These are phyloP conservation scores for Morone chrysops DNA, from an alignment of 2,113 vertebrate genomes.

Conservation along the genomic window DNA sequence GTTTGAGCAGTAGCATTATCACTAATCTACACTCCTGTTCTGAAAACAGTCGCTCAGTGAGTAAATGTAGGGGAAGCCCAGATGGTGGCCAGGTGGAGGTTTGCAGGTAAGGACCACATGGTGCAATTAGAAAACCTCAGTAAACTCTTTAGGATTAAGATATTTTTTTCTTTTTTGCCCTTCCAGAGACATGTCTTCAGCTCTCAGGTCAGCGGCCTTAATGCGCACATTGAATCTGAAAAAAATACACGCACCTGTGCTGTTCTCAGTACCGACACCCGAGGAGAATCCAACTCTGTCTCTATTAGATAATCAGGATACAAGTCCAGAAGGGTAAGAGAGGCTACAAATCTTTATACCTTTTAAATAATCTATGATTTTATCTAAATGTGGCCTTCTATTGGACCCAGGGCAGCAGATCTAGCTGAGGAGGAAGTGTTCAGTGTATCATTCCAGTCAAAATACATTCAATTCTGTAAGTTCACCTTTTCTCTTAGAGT, in stretches of 20 bases:
- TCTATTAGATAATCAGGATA: background rate
- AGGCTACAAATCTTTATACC: too few species aligned
- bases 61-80: background rate
- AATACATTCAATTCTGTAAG: conserved; percentile 80
- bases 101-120: conserved; percentile 32
- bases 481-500: background rate
- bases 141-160: background rate
- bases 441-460: conserved; percentile 66
- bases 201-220: conserved; percentile 64
- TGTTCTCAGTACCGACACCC: conserved; percentile 14
- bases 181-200: conserved; percentile 58
- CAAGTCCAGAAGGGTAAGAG: conserved; percentile 49
- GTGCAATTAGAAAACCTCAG: background rate
- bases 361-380: background rate
- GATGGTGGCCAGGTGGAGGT: background rate
- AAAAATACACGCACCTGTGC: background rate
- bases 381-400: conserved; percentile 10
- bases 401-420: conserved; percentile 36
- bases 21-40: background rate
- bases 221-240: conserved; percentile 37
- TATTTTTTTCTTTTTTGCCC: conserved; percentile 37
- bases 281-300: background rate
- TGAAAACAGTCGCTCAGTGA: background rate
- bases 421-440: conserved; percentile 32
- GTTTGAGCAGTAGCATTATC: background rate